Conservation (phyloP, 2,888 invertebrate species). For the Ophonus ardosiacus region DNA sequence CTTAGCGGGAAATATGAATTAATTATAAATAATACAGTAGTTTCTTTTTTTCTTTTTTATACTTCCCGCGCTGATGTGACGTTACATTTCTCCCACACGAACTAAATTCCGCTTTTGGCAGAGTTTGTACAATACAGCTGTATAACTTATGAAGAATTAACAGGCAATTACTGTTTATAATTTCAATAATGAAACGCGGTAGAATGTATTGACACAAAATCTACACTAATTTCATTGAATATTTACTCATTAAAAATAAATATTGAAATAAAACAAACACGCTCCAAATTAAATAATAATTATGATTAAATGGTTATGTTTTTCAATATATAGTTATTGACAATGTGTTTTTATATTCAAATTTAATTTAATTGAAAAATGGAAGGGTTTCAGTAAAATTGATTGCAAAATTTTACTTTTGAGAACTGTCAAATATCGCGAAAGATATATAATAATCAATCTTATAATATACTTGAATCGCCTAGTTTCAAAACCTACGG, state of each 20-base stretch:
- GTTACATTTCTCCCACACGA: not conserved
- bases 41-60: not conserved
- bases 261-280: slow-evolving; percentile 48
- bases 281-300: slow-evolving; percentile 40
- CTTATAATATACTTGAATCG: too few species aligned
- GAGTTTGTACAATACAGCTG: slow-evolving; percentile 1
- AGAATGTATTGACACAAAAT: slow-evolving; percentile 42
- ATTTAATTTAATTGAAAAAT: not conserved
- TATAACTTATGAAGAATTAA: slow-evolving; percentile 38
- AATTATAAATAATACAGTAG: too few species aligned
- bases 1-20: not conserved
- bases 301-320: slow-evolving; percentile 38
- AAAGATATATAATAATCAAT: too few species aligned
- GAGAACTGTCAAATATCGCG: not conserved
- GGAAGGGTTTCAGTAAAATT: not conserved
- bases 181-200: slow-evolving; percentile 41
- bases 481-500: too few species aligned
- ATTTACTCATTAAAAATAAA: slow-evolving; percentile 45
- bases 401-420: not conserved
- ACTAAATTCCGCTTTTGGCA: not conserved
- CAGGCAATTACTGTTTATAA: slow-evolving; percentile 40
- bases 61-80: slow-evolving; percentile 6
- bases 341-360: slow-evolving; percentile 2
- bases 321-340: slow-evolving; percentile 33
- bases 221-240: slow-evolving; percentile 45